phyloP scores from a whole-genome alignment of 2,797 vertebrate genomes.

The Sphaeramia orbicularis region DNA sequence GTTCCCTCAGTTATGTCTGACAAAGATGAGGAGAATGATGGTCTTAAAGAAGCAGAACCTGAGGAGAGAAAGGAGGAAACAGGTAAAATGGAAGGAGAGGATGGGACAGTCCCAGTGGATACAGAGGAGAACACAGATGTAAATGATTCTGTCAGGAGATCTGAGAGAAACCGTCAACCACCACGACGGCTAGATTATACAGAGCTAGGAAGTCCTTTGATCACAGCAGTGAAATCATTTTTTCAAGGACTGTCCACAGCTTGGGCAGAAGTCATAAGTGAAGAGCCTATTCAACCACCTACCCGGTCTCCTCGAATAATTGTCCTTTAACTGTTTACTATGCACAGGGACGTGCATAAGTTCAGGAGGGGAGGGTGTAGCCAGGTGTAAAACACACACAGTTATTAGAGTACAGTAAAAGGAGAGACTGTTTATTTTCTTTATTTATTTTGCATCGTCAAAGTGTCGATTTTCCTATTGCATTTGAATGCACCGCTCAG shows the following conservation, averaged over 20 bases:
- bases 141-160: not conserved
- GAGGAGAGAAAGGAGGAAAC: too few species aligned
- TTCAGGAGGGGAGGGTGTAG: conserved; percentile 5
- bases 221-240: conserved; percentile 7
- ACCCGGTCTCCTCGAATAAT: not conserved
- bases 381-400: too few species aligned
- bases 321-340: not conserved
- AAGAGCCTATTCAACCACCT: not conserved
- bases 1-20: too few species aligned
- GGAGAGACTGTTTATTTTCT: too few species aligned
- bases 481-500: too few species aligned
- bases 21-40: too few species aligned
- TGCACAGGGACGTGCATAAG: conserved; percentile 8
- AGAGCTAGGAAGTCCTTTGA: not conserved
- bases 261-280: not conserved
- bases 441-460: too few species aligned
- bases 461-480: too few species aligned
- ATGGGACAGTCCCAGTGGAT: not conserved
- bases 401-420: too few species aligned
- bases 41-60: not conserved
- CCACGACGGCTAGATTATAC: not conserved
- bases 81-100: too few species aligned
- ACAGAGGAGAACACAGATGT: not conserved
- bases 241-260: conserved; percentile 13
- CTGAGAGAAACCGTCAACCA: conserved; percentile 9